phyloP scores from a whole-genome alignment of 2,797 vertebrate genomes.

The Sebastes hubbsi region DNA sequence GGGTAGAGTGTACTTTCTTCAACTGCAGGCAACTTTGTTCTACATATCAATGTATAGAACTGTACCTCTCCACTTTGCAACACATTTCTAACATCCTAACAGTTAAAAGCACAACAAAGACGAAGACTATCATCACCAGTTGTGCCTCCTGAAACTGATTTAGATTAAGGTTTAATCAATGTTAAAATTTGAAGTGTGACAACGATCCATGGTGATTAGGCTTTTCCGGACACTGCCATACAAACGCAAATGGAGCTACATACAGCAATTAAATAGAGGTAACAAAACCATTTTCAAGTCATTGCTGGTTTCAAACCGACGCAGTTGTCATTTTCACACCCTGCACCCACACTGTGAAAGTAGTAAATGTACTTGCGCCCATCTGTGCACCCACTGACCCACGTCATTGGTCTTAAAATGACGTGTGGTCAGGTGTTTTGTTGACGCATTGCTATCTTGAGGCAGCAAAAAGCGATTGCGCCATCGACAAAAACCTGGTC shows the following conservation, averaged over 20 bases:
- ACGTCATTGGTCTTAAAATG: too few species aligned
- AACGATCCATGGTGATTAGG: background rate
- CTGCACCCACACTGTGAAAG: too few species aligned
- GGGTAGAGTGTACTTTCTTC: constrained; percentile 30
- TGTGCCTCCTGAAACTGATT: background rate
- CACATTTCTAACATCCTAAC: background rate
- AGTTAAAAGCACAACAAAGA: background rate
- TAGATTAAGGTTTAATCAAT: background rate
- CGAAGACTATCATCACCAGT: background rate
- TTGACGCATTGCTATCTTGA: too few species aligned
- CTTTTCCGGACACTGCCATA: background rate
- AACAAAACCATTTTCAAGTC: background rate
- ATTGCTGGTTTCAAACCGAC: too few species aligned
- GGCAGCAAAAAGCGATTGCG: too few species aligned
- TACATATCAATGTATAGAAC: background rate
- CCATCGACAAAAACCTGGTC: too few species aligned
- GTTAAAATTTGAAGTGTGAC: background rate
- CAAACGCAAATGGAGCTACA: constrained; percentile 3
- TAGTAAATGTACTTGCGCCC: too few species aligned
- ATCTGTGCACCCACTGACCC: too few species aligned
- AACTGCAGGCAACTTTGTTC: constrained; percentile 4
- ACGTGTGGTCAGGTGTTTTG: too few species aligned
- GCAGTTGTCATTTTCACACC: too few species aligned
- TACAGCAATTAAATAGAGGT: background rate
- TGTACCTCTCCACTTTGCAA: background rate